These are phyloP conservation scores for Nomada goodeniana DNA, from an alignment of 2,888 invertebrate genomes.

Conservation along the genomic window DNA sequence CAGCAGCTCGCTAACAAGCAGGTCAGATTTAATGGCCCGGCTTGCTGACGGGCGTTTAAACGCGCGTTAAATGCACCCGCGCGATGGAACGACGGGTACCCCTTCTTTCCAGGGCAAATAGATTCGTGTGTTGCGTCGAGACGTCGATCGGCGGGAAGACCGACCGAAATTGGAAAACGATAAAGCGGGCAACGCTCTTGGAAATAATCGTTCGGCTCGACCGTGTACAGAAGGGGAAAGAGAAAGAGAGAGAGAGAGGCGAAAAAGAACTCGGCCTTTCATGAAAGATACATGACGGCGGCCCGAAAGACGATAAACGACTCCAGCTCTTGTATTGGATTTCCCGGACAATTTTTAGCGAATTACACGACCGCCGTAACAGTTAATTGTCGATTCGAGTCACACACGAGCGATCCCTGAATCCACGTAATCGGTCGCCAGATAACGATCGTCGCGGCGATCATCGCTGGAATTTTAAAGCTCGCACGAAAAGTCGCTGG, in stretches of 20 bases:
- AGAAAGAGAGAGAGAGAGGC: too few species aligned
- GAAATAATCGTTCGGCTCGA: slow-evolving; percentile 1
- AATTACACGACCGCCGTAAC: slow-evolving; percentile 30
- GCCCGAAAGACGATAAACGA: slow-evolving; percentile 1
- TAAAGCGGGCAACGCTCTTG: neutral
- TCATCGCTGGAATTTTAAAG: slow-evolving; percentile 53
- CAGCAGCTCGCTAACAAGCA: slow-evolving; percentile 67
- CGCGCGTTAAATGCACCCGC: slow-evolving; percentile 61
- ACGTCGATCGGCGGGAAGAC: neutral
- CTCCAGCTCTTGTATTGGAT: neutral
- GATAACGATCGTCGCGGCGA: slow-evolving; percentile 37
- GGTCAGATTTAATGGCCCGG: slow-evolving; percentile 70
- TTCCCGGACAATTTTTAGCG: slow-evolving; percentile 5
- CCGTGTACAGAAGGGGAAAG: too few species aligned
- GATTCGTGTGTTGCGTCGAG: neutral
- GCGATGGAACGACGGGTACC: slow-evolving; percentile 40
- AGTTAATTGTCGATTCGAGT: slow-evolving; percentile 47
- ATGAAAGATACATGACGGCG: slow-evolving; percentile 6
- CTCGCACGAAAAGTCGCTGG: slow-evolving; percentile 4
- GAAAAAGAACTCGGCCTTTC: slow-evolving; percentile 1
- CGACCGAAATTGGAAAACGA: neutral
- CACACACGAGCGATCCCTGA: slow-evolving; percentile 41
- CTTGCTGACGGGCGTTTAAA: slow-evolving; percentile 69
- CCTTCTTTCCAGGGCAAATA: slow-evolving; percentile 28
- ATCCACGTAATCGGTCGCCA: slow-evolving; percentile 46